Percentiles rank a stretch among this genome's conserved stretches.
These are phyloP conservation scores for Battus philenor DNA, from an alignment of 1,140 invertebrate species.

Conservation along the genomic window DNA sequence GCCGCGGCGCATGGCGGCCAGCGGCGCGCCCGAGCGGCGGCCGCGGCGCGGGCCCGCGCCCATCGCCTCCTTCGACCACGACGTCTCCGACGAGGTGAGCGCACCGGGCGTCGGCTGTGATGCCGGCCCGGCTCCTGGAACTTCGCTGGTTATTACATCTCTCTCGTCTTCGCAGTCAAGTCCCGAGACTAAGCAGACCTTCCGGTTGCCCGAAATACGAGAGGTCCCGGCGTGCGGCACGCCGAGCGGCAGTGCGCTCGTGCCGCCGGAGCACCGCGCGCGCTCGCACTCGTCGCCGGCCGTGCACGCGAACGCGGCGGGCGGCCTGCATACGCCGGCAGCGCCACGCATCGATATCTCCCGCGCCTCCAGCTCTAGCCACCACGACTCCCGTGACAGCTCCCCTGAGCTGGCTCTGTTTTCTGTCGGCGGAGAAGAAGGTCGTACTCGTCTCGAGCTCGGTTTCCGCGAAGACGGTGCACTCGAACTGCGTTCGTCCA, in stretches of 20 bases:
- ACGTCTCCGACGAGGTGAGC: constrained; percentile 88
- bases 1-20: constrained; percentile 41
- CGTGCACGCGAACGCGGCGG: constrained; percentile 25
- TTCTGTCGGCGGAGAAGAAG: constrained; percentile 45
- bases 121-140: neutral
- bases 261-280: constrained; percentile 42
- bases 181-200: constrained; percentile 78
- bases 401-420: constrained; percentile 86
- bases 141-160: neutral
- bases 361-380: constrained; percentile 89
- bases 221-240: constrained; percentile 72
- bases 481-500: constrained; percentile 87
- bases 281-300: constrained; percentile 54
- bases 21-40: constrained; percentile 64
- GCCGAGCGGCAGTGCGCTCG: constrained; percentile 24
- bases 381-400: constrained; percentile 88
- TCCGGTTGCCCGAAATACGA: constrained; percentile 81
- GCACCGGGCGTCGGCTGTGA: neutral
- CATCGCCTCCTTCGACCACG: constrained; percentile 92
- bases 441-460: constrained; percentile 57
- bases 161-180: constrained; percentile 69
- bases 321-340: constrained; percentile 79
- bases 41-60: constrained; percentile 91
- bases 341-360: constrained; percentile 92
- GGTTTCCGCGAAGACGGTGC: constrained; percentile 87